phyloP scores from a whole-genome alignment of 2,113 vertebrate genomes.

The Tylochromis polylepis region DNA sequence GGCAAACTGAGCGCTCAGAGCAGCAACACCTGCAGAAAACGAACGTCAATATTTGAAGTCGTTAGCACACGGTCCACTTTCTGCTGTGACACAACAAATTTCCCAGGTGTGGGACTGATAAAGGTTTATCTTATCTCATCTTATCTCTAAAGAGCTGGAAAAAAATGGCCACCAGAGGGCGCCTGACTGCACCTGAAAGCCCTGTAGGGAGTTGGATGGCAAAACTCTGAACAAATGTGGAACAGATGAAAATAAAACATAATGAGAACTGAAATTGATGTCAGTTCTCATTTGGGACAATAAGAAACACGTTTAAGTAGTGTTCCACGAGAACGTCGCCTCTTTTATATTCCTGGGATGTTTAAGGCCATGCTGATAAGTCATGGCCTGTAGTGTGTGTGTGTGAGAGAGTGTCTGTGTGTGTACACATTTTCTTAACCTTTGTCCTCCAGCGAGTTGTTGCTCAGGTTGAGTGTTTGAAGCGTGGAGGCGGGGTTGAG shows the following conservation, averaged over 20 bases:
- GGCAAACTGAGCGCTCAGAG: conserved; percentile 84
- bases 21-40: conserved; percentile 78
- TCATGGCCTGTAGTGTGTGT: not conserved
- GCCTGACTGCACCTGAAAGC: not conserved
- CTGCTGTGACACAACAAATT: too few relatives aligned
- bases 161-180: not conserved
- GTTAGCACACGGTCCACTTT: too few relatives aligned
- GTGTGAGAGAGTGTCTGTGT: not conserved
- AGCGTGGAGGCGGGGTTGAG: conserved; percentile 89
- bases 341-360: not conserved
- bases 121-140: too few relatives aligned
- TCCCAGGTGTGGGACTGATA: too few relatives aligned
- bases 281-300: fast-evolving
- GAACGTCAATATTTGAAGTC: fast-evolving
- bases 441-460: conserved; percentile 93
- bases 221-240: not conserved
- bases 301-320: not conserved
- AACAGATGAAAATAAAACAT: not conserved
- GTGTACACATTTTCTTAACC: conserved; percentile 69
- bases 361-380: not conserved
- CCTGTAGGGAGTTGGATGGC: fast-evolving
- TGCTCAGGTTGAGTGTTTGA: conserved; percentile 87
- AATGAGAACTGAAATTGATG: not conserved
- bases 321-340: fast-evolving
- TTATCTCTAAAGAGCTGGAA: not conserved